Base-by-base conservation (phyloP, 2,888 invertebrate species). In the Azorinus chamasolen region DNA sequence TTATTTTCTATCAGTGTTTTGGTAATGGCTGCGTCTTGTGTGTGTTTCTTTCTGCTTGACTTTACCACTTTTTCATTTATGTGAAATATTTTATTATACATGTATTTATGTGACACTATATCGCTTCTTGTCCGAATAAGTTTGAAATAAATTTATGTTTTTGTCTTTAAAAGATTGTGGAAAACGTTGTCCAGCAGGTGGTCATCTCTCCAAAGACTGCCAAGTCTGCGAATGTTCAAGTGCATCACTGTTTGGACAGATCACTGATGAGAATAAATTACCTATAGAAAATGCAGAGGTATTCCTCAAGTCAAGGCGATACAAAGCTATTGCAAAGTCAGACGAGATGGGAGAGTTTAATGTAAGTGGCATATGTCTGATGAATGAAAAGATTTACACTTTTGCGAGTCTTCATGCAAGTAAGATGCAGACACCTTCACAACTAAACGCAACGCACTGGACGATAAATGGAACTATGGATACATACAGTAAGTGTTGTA, bases 361-460 rank as follows among this genome's bases (percentile, higher is more conserved):
- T 10, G 57, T 57, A 1, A 50, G 24, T 22, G 48, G 57, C 10
- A 32, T 58, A 14, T 66, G 66, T 24, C 27, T 66, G 0, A 46
- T 66, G 20, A 57, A 57, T 16, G 66, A 66, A n/a, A 48, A 37
- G 0, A 37, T 58, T 1, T 6, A 41, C 5, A 27, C 58, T 1
- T 3, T 58, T 24, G 41, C 10, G 18, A 1, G 2, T 8, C 50
- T 57, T 3, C 37, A 57, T 20, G 46, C 16, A 6, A n/a, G 50
- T 8, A 14, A 12, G 5, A 10, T 39, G 1, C 14, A 16, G 2
- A 27, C 32, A 41, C 62, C 62, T 3, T 10, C 37, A 5, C 51
- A 62, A 16, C n/a, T 62, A 1, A 62, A 62, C 27, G 14, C 39
- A 6, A 62, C 62, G 43, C 62, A 62, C 51, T 62, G 62, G 62